These are phyloP conservation scores for Fragum whitleyi DNA, from an alignment of 2,888 invertebrate genomes.

Conservation along the genomic window DNA sequence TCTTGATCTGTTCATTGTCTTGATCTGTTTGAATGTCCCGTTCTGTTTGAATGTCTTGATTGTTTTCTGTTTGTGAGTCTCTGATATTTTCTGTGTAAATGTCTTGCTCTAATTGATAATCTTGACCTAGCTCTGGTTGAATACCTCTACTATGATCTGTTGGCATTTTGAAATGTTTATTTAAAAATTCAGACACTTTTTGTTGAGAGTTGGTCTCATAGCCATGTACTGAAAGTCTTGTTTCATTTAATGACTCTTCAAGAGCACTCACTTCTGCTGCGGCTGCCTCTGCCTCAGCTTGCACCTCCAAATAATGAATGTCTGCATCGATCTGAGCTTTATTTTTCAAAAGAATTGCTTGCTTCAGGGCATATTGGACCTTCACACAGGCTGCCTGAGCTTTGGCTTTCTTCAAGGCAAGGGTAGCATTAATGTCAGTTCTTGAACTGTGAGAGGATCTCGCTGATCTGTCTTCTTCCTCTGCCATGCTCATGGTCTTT, in stretches of 20 bases:
- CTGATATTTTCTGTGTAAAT: too few relatives aligned
- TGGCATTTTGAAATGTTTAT: background rate
- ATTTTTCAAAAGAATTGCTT: background rate
- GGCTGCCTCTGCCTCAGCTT: slow-evolving; percentile 6
- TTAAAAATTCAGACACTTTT: background rate
- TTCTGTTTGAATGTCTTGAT: background rate
- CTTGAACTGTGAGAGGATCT: slow-evolving; percentile 11
- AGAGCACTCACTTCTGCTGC: background rate
- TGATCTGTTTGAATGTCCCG: background rate
- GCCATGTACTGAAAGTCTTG: background rate
- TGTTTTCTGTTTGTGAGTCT: too few relatives aligned
- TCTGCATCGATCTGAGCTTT: slow-evolving; percentile 3
- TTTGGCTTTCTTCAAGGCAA: background rate
- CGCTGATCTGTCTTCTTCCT: background rate
- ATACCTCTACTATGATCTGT: too few relatives aligned
- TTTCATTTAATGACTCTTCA: background rate
- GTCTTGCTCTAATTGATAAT: background rate
- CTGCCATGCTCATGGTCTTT: slow-evolving; percentile 8
- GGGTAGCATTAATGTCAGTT: background rate
- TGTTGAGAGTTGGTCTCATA: background rate
- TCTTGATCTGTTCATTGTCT: background rate
- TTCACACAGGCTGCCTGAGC: background rate
- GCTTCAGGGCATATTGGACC: slow-evolving; percentile 3
- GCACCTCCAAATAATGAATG: background rate
- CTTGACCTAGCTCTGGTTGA: too few relatives aligned